Evolutionary conservation across 92 coral and sea anemone genomes (phyloP).

Genomic region (Epizoanthus illoricatus): DNA sequence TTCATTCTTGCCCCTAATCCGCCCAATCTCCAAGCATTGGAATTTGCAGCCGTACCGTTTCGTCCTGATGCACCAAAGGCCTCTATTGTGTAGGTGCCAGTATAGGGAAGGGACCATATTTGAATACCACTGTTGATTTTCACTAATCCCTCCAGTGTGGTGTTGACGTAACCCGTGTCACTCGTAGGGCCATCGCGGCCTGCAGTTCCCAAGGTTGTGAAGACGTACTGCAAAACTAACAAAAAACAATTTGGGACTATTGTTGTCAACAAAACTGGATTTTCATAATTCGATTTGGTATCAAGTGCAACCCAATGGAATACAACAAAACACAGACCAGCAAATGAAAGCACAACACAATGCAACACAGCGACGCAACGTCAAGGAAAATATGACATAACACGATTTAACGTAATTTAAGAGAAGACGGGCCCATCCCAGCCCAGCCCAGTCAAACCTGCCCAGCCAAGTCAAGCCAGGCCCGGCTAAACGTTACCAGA

Average conservation of each 20-base stretch:
- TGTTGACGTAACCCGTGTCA: constrained; percentile 54
- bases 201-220: constrained; percentile 56
- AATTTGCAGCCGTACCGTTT: constrained; percentile 53
- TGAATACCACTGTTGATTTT: constrained; percentile 64
- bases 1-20: constrained; percentile 76
- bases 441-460: too few species aligned
- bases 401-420: not conserved
- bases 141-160: constrained; percentile 70
- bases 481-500: too few species aligned
- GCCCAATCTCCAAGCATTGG: constrained; percentile 51
- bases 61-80: constrained; percentile 82
- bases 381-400: not conserved
- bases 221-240: constrained; percentile 22
- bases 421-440: too few species aligned
- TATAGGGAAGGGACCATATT: constrained; percentile 60
- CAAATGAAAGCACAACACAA: not conserved
- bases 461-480: too few species aligned
- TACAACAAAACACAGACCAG: not conserved
- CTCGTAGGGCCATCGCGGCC: constrained; percentile 65
- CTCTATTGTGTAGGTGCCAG: constrained; percentile 72
- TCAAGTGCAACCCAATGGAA: not conserved
- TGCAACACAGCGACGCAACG: not conserved
- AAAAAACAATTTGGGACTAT: not conserved
- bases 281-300: too few species aligned
- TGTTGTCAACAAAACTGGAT: not conserved